phyloP scores from a whole-genome alignment of 1,140 invertebrate species.

The Hirudo medicinalis region DNA sequence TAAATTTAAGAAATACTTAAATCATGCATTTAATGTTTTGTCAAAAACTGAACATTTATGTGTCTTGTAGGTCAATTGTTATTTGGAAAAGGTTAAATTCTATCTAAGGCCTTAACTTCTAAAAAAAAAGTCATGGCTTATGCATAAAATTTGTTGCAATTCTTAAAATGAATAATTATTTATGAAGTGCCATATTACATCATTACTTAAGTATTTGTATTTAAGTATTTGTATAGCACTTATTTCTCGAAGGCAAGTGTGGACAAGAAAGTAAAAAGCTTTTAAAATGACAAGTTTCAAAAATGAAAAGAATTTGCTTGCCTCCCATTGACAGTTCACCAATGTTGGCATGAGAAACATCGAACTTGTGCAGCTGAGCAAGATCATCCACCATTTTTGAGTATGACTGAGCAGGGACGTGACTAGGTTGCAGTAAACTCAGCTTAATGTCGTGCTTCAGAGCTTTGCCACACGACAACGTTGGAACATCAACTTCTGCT shows the following conservation, averaged over 20 bases:
- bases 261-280: not conserved
- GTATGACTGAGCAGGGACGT: constrained; percentile 38
- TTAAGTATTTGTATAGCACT: no score
- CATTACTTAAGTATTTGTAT: not conserved
- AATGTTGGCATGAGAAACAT: constrained; percentile 82
- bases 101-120: not conserved
- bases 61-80: no score
- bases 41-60: no score
- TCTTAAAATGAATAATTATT: not conserved
- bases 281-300: constrained; percentile 2
- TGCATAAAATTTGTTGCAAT: not conserved
- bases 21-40: no score
- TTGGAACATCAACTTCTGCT: not conserved
- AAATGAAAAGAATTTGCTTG: constrained; percentile 29
- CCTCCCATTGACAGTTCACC: constrained; percentile 70
- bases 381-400: constrained; percentile 80
- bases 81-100: not conserved
- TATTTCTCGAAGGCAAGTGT: no score
- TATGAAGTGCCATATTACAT: not conserved
- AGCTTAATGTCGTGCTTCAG: constrained; percentile 6
- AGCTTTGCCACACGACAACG: not conserved
- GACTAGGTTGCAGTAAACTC: constrained; percentile 4
- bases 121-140: not conserved
- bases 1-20: no score
- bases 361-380: constrained; percentile 72